phyloP scores from a whole-genome alignment of 1,140 invertebrate genomes.

The Lepidurus apus region DNA sequence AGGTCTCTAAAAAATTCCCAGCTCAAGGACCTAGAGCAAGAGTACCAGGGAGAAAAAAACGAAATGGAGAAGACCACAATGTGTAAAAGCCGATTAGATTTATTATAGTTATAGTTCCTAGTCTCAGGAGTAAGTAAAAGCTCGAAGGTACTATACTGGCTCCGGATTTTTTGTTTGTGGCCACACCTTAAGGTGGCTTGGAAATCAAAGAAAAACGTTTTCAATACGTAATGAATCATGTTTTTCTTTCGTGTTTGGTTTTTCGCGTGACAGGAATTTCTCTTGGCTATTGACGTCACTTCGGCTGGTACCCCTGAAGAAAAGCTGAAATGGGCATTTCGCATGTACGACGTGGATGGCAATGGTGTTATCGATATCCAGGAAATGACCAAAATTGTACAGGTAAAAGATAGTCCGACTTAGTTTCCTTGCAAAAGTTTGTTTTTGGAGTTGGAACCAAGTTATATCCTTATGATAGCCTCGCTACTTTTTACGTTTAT shows the following conservation, averaged over 20 bases:
- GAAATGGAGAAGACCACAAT: no score
- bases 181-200: no score
- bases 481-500: constrained; percentile 20
- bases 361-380: constrained; percentile 91
- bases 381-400: constrained; percentile 90
- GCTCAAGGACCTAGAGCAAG: no score
- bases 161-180: no score
- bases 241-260: constrained; percentile 24
- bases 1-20: no score
- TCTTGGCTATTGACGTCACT: constrained; percentile 96
- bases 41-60: no score
- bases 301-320: constrained; percentile 95
- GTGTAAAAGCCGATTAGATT: no score
- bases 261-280: constrained; percentile 73
- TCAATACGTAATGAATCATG: neutral
- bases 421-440: constrained; percentile 33
- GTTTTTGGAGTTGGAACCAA: constrained; percentile 35
- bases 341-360: constrained; percentile 98
- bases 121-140: no score
- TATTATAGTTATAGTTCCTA: no score
- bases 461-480: constrained; percentile 2
- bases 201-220: no score
- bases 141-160: no score
- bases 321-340: constrained; percentile 98
- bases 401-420: constrained; percentile 53